Evolutionary conservation across 2,113 vertebrate species (phyloP).

Genomic region (Neolamprologus brichardi): DNA sequence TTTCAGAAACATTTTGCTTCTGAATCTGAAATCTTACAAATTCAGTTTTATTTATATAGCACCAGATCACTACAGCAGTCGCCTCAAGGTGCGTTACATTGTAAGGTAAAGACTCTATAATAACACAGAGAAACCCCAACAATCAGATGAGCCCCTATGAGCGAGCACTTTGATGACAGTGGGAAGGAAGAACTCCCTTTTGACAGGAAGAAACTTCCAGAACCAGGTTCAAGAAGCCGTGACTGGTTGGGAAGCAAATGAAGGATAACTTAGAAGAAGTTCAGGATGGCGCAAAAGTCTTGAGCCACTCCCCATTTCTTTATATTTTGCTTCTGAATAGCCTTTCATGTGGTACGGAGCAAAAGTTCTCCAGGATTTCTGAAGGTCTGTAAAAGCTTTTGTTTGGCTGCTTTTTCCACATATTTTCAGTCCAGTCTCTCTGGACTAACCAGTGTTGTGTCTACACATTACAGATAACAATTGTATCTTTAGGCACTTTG

Average conservation of each 20-base stretch:
- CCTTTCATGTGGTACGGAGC: neutral
- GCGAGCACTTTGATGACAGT: neutral
- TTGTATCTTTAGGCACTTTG: neutral
- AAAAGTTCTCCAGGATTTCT: neutral
- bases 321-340: neutral
- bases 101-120: neutral
- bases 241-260: neutral
- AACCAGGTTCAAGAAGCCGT: neutral
- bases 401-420: neutral
- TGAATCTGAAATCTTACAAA: neutral
- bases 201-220: neutral
- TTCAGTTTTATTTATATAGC: neutral
- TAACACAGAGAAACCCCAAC: neutral
- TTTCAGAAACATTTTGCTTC: neutral
- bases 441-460: neutral
- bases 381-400: neutral
- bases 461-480: neutral
- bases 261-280: rapidly evolving
- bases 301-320: neutral
- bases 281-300: rapidly evolving
- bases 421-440: neutral
- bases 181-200: neutral
- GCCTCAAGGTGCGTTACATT: rapidly evolving
- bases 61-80: neutral
- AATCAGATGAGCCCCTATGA: neutral